Evolutionary conservation across 2,797 vertebrate genomes (phyloP), one percentile per base, ranked within the genome.

Genomic region (Epinephelus coioides): DNA sequence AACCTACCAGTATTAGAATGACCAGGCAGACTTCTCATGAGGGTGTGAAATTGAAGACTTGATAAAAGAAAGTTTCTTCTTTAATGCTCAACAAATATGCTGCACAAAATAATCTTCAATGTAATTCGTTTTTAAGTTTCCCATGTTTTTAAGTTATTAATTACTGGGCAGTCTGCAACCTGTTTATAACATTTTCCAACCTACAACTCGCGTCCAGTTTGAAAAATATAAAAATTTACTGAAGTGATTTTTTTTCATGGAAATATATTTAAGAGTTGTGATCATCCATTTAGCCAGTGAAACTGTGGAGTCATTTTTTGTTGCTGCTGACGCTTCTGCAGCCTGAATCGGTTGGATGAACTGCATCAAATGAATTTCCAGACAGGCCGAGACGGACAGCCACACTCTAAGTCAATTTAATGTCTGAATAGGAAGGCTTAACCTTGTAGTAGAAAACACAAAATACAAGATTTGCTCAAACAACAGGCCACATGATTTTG

Each of bases 341-440:
- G n/a, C 73, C 30, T 9, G 2, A 56, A 61, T 23, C 9, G 0
- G 7, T 54, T 7, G n/a, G 40, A 55, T 68, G 38, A 44, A 38
- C 27, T 40, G 50, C 21, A 25, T 61, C 25, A 54, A 68, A 76
- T 14, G 38, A 68, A 51, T 57, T 73, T 72, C 21, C 21, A 51
- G 53, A 69, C 56, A 76, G 40, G 27, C 15, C 0, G 17, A 82
- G 76, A 70, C 6, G 0, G 23, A 65, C 27, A 55, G 43, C 38
- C 21, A 40, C 3, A 44, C 19, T 62, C 23, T 50, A 56, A 54
- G 9, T 47, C 50, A n/a, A 30, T 40, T 60, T 56, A 57, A 49
- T 54, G 54, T 60, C 34, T 77, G 23, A 34, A 21, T 19, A 19
- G 23, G 38, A 70, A 49, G n/a, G 5, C 23, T 21, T 34, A 34